Conservation (phyloP, 2,797 vertebrate genomes). For the Gadopsis marmoratus region DNA sequence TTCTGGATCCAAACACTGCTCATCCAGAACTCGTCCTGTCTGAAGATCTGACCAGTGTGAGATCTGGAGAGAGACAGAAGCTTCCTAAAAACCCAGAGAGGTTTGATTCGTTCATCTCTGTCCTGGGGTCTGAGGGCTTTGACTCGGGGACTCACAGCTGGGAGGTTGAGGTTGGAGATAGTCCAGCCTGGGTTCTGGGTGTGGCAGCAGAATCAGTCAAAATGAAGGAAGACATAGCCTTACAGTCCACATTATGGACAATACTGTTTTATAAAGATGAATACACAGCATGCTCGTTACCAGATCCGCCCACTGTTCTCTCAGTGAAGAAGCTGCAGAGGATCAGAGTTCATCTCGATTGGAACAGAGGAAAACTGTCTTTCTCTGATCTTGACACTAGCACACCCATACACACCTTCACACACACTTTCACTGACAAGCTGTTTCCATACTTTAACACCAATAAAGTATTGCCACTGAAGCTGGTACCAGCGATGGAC, state of each 20-base stretch:
- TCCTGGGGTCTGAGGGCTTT: conserved; percentile 47
- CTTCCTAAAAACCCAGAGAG: conserved; percentile 45
- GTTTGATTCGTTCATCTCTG: neutral
- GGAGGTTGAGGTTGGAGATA: conserved; percentile 14
- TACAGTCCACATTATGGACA: conserved; percentile 5
- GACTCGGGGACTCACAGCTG: conserved; percentile 46
- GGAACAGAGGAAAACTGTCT: neutral
- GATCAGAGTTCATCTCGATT: conserved; percentile 35
- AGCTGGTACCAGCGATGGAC: too few species aligned
- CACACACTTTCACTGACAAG: conserved; percentile 14
- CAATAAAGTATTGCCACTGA: too few species aligned
- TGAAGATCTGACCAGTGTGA: conserved; percentile 1
- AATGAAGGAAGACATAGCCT: neutral
- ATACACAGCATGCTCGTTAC: conserved; percentile 7
- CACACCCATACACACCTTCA: conserved; percentile 37
- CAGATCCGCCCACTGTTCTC: neutral
- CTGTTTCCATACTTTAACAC: conserved; percentile 38
- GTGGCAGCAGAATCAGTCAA: neutral
- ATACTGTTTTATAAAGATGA: conserved; percentile 10
- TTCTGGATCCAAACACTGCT: conserved; percentile 12
- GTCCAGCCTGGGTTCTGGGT: conserved; percentile 22
- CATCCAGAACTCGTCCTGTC: neutral
- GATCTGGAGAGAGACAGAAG: neutral
- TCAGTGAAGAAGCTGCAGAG: conserved; percentile 1
- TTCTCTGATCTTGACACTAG: conserved; percentile 25